phyloP scores from a whole-genome alignment of 2,888 invertebrate species.

The Polylopha cassiicola region DNA sequence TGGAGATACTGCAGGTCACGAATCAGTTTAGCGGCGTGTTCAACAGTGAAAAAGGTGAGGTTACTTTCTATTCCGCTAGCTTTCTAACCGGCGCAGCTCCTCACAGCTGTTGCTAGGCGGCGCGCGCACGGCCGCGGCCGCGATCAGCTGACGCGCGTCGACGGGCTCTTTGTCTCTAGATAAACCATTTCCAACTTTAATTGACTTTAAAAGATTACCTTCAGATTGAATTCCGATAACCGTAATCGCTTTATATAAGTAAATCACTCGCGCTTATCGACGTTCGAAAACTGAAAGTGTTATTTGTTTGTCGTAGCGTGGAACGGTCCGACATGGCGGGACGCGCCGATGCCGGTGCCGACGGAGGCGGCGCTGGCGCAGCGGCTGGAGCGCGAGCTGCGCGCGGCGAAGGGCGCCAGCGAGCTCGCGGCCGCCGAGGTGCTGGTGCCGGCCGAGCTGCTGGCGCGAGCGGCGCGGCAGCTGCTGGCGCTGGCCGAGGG shows the following conservation, averaged over 20 bases:
- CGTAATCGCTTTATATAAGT: no score
- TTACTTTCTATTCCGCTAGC: slow-evolving; percentile 64
- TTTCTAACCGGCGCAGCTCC: slow-evolving; percentile 66
- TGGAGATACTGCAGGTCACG: slow-evolving; percentile 88
- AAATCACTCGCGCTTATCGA: no score
- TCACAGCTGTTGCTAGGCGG: slow-evolving; percentile 64
- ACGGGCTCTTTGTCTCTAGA: no score
- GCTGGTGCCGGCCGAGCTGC: slow-evolving; percentile 88
- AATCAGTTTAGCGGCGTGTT: slow-evolving; percentile 86
- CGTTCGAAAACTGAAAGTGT: slow-evolving; percentile 34
- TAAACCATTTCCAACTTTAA: no score
- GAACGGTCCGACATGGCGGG: slow-evolving; percentile 69
- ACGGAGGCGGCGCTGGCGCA: slow-evolving; percentile 83
- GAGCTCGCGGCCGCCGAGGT: slow-evolving; percentile 91
- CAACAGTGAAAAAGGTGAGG: slow-evolving; percentile 85
- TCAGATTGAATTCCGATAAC: no score
- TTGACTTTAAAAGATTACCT: no score
- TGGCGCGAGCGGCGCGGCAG: slow-evolving; percentile 86
- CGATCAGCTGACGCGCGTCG: slow-evolving; percentile 61
- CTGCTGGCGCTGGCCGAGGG: slow-evolving; percentile 89
- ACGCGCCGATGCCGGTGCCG: slow-evolving; percentile 70
- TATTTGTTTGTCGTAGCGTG: slow-evolving; percentile 61
- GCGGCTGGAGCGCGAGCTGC: slow-evolving; percentile 86
- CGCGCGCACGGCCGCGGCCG: slow-evolving; percentile 51
- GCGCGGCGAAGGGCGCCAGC: slow-evolving; percentile 86